Evolutionary conservation across 2,113 vertebrate genomes (phyloP).

Genomic region (Percopsis transmontana): DNA sequence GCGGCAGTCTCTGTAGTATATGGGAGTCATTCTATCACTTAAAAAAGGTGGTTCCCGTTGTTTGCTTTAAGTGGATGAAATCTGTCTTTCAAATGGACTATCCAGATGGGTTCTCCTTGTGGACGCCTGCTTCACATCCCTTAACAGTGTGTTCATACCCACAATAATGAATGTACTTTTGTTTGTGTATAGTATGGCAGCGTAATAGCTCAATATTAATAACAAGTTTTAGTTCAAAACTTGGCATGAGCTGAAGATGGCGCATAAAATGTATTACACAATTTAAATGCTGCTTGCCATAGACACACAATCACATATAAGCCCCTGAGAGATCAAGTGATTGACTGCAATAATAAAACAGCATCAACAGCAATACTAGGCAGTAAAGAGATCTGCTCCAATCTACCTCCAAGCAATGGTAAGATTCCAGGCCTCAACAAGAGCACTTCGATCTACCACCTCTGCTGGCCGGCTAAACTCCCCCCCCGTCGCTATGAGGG

Average conservation of each 20-base stretch:
- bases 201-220: conserved; percentile 22
- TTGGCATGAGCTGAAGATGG: conserved; percentile 32
- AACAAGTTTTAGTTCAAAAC: conserved; percentile 17
- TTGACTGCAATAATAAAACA: conserved; percentile 36
- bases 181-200: conserved; percentile 14
- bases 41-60: not conserved
- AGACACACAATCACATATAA: conserved; percentile 18
- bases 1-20: no score
- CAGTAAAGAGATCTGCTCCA: no score
- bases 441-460: no score
- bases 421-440: no score
- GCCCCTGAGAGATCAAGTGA: conserved; percentile 7
- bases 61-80: conserved; percentile 17
- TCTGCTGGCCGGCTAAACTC: no score
- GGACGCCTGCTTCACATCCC: conserved; percentile 6
- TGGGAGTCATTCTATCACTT: no score
- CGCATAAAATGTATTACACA: conserved; percentile 51
- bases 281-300: conserved; percentile 36
- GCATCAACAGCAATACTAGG: not conserved
- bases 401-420: no score
- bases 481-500: no score
- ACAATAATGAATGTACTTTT: conserved; percentile 17
- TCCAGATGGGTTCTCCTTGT: conserved; percentile 20
- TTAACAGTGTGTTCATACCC: conserved; percentile 12
- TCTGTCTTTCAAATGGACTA: not conserved